Conservation (phyloP, 1,140 invertebrate species). For the Caenorhabditis brenneri region DNA sequence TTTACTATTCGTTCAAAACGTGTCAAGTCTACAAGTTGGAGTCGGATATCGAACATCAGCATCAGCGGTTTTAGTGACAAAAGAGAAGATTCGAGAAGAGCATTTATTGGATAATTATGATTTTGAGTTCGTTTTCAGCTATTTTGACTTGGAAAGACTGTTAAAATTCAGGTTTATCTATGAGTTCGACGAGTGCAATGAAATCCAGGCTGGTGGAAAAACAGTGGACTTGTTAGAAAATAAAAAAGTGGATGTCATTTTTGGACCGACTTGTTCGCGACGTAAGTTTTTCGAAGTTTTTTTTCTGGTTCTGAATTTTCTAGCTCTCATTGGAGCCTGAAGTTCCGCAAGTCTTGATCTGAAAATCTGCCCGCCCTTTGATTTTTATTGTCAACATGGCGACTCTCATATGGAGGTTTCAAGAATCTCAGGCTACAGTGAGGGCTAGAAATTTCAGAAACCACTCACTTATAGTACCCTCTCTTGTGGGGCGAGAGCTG, state of each 20-base stretch:
- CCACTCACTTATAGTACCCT: too few species aligned
- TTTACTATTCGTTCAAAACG: neutral
- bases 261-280: constrained; percentile 13
- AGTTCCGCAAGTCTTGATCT: too few species aligned
- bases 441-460: too few species aligned
- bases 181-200: neutral
- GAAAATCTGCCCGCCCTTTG: too few species aligned
- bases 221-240: neutral
- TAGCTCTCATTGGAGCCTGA: too few species aligned
- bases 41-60: constrained; percentile 21
- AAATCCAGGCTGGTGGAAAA: neutral
- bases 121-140: neutral
- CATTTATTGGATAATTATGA: neutral
- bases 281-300: neutral
- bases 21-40: constrained; percentile 3
- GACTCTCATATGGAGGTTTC: too few species aligned
- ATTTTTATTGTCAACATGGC: too few species aligned
- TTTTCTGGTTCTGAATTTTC: too few species aligned
- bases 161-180: neutral
- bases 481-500: too few species aligned
- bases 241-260: constrained; percentile 13
- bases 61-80: neutral
- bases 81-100: neutral
- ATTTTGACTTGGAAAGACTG: neutral
- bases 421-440: too few species aligned